Conservation (phyloP, 37 sponge, comb jelly and placozoan genomes). For the Crambe crambe region DNA sequence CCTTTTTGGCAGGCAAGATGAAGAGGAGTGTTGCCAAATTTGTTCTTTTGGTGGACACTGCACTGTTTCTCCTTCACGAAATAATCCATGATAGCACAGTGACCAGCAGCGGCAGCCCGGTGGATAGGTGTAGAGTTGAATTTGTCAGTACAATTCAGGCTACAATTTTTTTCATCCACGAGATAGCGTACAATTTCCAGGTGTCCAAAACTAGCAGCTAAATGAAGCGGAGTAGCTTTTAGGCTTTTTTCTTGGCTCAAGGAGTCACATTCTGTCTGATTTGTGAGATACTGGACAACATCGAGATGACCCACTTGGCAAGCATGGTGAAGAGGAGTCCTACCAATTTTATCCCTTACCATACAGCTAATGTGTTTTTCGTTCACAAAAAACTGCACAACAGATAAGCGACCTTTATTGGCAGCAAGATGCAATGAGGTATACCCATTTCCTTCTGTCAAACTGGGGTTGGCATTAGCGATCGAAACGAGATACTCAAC, state of each 20-base stretch:
- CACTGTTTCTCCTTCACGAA: constrained; percentile 35
- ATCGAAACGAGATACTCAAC: constrained; percentile 8
- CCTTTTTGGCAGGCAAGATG: constrained; percentile 34
- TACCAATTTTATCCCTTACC: constrained; percentile 36
- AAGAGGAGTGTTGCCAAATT: constrained; percentile 34
- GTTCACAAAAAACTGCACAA: background rate
- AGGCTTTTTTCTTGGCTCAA: constrained; percentile 16
- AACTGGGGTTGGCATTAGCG: background rate
- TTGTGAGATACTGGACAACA: constrained; percentile 21
- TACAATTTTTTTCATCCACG: constrained; percentile 9
- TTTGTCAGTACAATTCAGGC: constrained; percentile 16
- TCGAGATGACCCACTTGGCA: constrained; percentile 4
- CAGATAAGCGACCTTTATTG: constrained; percentile 11
- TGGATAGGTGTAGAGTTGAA: constrained; percentile 21
- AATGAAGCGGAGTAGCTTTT: constrained; percentile 33
- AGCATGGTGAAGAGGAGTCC: constrained; percentile 44
- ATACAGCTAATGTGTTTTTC: constrained; percentile 6
- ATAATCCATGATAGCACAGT: constrained; percentile 9
- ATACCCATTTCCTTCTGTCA: constrained; percentile 20
- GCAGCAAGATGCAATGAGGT: constrained; percentile 24
- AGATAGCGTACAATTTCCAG: constrained; percentile 18
- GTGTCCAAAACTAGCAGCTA: constrained; percentile 23
- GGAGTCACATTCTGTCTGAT: constrained; percentile 26
- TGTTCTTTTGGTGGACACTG: constrained; percentile 9
- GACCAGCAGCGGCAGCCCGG: constrained; percentile 29